These are phyloP conservation scores for Lymantria monacha DNA, from an alignment of 2,888 invertebrate genomes.

Conservation along the genomic window DNA sequence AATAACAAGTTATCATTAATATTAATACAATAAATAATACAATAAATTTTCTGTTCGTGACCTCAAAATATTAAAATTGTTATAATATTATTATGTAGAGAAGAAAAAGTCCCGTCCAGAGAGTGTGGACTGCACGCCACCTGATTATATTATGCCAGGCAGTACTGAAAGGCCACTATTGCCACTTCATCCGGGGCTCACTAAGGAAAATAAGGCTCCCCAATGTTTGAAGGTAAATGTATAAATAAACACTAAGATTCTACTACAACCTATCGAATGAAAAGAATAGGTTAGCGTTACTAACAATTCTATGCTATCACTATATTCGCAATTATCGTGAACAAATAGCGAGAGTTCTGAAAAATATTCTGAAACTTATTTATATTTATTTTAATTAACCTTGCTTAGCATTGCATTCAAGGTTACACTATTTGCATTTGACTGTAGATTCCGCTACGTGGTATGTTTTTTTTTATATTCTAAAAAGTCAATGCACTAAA, in stretches of 20 bases:
- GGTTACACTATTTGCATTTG: not conserved
- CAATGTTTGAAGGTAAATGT: conserved; percentile 89
- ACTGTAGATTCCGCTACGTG: no score
- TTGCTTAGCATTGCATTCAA: not conserved
- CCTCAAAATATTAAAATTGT: not conserved
- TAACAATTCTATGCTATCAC: not conserved
- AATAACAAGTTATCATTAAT: not conserved
- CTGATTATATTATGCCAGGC: conserved; percentile 97
- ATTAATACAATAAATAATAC: not conserved
- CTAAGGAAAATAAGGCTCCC: conserved; percentile 94
- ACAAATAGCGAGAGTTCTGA: no score
- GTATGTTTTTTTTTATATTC: no score
- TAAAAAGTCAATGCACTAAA: no score
- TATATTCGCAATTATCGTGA: no score
- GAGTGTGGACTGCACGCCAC: conserved; percentile 97
- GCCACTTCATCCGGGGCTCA: conserved; percentile 92
- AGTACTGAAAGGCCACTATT: conserved; percentile 93
- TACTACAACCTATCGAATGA: not conserved
- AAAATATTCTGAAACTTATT: no score
- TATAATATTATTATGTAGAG: conserved; percentile 71
- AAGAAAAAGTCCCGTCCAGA: conserved; percentile 95
- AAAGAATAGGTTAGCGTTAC: not conserved
- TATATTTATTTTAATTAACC: not conserved
- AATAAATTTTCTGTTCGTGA: not conserved
- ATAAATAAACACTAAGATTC: not conserved